Percentiles rank a stretch among this genome's conserved stretches.
phyloP scores from a whole-genome alignment of 2,888 invertebrate genomes.

The Spisula solida region DNA sequence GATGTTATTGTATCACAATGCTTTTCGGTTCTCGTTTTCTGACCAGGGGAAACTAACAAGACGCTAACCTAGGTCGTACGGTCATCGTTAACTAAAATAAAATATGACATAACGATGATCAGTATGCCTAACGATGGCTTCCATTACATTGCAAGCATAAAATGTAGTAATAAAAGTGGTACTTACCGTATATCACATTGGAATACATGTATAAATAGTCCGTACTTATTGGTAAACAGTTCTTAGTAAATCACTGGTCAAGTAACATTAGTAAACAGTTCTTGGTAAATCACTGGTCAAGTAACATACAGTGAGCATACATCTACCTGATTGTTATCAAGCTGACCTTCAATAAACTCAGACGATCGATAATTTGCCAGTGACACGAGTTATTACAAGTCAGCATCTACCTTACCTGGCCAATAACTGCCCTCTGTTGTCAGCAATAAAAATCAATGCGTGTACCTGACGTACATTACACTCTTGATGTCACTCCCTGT shows the following conservation, averaged over 20 bases:
- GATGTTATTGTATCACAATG: too few relatives aligned
- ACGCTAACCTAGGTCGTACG: too few relatives aligned
- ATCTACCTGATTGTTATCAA: not conserved
- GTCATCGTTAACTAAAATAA: too few relatives aligned
- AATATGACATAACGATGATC: too few relatives aligned
- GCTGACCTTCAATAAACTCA: not conserved
- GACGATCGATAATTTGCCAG: not conserved
- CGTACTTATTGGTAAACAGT: not conserved
- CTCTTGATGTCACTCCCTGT: not conserved
- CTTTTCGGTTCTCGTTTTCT: too few relatives aligned
- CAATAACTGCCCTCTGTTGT: not conserved
- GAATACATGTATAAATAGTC: not conserved
- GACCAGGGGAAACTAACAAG: too few relatives aligned
- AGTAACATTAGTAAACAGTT: not conserved
- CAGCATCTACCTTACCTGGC: not conserved
- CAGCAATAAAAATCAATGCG: constrained; percentile 3
- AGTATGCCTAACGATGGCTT: too few relatives aligned
- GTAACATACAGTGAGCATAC: not conserved
- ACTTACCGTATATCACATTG: not conserved
- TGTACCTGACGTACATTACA: not conserved
- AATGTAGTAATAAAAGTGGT: not conserved
- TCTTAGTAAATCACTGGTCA: not conserved
- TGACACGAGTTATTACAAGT: not conserved
- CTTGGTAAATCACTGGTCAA: not conserved
- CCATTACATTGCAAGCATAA: too few relatives aligned